phyloP scores from a whole-genome alignment of 92 coral and sea anemone species.

The Epizoanthus rinbou region DNA sequence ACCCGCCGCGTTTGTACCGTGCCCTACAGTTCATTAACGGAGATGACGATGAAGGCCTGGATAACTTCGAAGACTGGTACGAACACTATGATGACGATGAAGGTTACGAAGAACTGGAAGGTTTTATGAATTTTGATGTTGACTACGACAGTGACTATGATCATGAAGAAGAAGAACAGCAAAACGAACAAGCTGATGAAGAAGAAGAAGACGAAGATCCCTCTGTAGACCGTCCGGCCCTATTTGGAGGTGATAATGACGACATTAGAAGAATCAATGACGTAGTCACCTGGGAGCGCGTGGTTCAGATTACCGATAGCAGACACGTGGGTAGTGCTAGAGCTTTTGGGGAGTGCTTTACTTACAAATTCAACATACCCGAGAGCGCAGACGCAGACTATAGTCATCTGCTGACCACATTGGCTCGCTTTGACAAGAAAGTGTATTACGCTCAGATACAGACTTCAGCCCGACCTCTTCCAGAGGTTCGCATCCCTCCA shows the following conservation, averaged over 20 bases:
- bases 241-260: conserved; percentile 42
- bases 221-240: conserved; percentile 4
- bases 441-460: conserved; percentile 64
- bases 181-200: conserved; percentile 36
- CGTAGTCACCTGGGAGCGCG: conserved; percentile 68
- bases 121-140: conserved; percentile 44
- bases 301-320: conserved; percentile 56
- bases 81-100: conserved; percentile 49
- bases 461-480: conserved; percentile 41
- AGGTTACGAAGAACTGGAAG: conserved; percentile 54
- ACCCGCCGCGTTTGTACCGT: conserved; percentile 67
- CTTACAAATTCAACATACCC: conserved; percentile 54
- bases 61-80: conserved; percentile 43
- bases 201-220: conserved; percentile 48
- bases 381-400: conserved; percentile 45
- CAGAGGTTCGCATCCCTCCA: conserved; percentile 48
- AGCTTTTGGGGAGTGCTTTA: conserved; percentile 72
- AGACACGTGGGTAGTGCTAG: not conserved
- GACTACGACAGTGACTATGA: conserved; percentile 29
- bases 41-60: conserved; percentile 43
- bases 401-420: conserved; percentile 48
- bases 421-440: conserved; percentile 72
- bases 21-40: not conserved
- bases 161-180: conserved; percentile 38
- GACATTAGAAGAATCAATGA: conserved; percentile 55